These are phyloP conservation scores for Catagonus wagneri DNA, from an alignment of 2,113 vertebrate genomes.

Conservation along the genomic window DNA sequence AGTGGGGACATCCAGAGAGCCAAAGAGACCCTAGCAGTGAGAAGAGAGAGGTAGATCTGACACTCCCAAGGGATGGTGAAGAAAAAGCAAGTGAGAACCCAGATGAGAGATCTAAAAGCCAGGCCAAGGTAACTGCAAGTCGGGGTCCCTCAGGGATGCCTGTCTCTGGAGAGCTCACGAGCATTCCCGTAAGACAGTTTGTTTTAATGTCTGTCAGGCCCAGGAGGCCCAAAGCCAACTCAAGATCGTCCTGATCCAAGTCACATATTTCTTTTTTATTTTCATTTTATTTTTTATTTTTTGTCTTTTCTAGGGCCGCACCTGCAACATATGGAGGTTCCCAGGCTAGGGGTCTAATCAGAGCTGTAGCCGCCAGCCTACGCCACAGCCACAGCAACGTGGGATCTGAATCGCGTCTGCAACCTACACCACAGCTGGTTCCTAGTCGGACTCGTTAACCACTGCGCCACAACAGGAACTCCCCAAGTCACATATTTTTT, in stretches of 20 bases:
- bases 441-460: too few species aligned
- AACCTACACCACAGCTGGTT: too few species aligned
- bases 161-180: neutral
- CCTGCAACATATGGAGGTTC: too few species aligned
- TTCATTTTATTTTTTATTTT: too few species aligned
- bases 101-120: neutral
- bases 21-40: neutral
- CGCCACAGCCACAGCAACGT: too few species aligned
- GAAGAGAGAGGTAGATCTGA: neutral
- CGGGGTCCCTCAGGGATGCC: too few species aligned
- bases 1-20: too few species aligned
- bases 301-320: too few species aligned
- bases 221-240: neutral
- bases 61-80: neutral
- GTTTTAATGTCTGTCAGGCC: neutral
- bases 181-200: neutral
- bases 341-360: too few species aligned
- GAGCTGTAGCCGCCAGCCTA: too few species aligned
- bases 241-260: neutral
- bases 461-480: too few species aligned
- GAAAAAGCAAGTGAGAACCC: neutral
- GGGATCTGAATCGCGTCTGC: too few species aligned
- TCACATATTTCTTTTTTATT: neutral
- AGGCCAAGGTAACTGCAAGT: neutral
- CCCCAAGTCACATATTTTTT: neutral